These are phyloP conservation scores for Ectropis grisescens DNA, from an alignment of 1,140 invertebrate species.

Conservation along the genomic window DNA sequence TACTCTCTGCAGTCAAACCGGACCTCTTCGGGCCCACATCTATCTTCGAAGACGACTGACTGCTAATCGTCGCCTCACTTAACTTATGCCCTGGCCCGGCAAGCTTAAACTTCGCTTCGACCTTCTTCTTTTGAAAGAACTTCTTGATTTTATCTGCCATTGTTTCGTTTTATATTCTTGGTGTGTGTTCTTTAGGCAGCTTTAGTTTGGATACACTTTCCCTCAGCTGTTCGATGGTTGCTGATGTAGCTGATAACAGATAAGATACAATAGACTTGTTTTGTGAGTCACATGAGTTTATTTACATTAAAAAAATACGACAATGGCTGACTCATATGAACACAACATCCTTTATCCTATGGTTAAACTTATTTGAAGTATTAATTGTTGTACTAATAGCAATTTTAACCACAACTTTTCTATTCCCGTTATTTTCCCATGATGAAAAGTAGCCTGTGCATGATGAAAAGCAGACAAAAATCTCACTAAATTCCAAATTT, in stretches of 20 bases:
- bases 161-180: constrained; percentile 74
- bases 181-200: constrained; percentile 84
- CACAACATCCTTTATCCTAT: no score
- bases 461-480: no score
- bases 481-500: no score
- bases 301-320: no score
- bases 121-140: constrained; percentile 91
- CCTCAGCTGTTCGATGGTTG: constrained; percentile 83
- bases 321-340: no score
- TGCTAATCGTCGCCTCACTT: constrained; percentile 64
- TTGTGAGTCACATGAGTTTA: no score
- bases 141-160: constrained; percentile 92
- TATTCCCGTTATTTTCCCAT: no score
- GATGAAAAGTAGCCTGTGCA: no score
- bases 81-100: constrained; percentile 88
- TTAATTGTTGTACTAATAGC: no score
- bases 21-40: constrained; percentile 47
- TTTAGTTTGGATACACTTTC: constrained; percentile 83
- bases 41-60: constrained; percentile 27
- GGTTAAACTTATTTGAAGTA: no score
- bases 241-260: constrained; percentile 77
- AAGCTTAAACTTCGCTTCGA: constrained; percentile 89
- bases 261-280: no score
- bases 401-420: no score
- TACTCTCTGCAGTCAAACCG: constrained; percentile 79